Evolutionary conservation across 2,888 invertebrate genomes (phyloP), one percentile per base, ranked within the genome.

Genomic region (Drosophila dives): DNA sequence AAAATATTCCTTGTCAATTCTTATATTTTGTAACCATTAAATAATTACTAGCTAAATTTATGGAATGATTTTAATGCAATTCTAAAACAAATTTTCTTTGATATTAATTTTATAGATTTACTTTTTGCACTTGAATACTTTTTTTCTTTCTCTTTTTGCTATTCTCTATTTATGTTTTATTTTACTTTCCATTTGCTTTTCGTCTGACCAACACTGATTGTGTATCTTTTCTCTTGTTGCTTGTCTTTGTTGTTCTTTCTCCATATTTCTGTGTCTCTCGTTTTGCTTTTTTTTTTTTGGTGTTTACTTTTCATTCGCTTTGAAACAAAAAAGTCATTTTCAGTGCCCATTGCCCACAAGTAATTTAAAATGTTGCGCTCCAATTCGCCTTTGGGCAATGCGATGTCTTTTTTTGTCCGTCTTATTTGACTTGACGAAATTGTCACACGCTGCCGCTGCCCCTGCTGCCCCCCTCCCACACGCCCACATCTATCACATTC

Each of bases 291-390:
- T 53, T 34, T 34, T 15, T 36, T 20, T 23, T 10, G 15, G 1
- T 53, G 15, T 53, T 15, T 34, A 34, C 15, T 54, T 54, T 36
- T 61, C 29, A 51, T 10, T 12, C n/a, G 53, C 48, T 50, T 11
- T 53, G 29, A 42, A 55, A 62, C 51, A 64, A 75, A 77, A 77
- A 77, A 77, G 62, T 75, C 75, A 72, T 72, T 72, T 64, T 63
- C 48, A 65, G 60, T 58, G 75, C 65, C 72, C 78, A 72, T 75
- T 64, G 67, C 82, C 82, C 80, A 65, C 69, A 72, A 83, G 84
- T 82, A 84, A 85, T 82, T 85, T 86, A 81, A 82, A 84, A 75
- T 75, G 68, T 72, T 83, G 61, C 68, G 83, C 84, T 83, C 84
- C 86, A 85, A 71, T 85, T 86, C 81, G 71, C 71, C 72, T 72